Percentiles rank a stretch among this genome's conserved stretches.
phyloP scores from a whole-genome alignment of 2,888 invertebrate genomes.

The Aquatica leii region DNA sequence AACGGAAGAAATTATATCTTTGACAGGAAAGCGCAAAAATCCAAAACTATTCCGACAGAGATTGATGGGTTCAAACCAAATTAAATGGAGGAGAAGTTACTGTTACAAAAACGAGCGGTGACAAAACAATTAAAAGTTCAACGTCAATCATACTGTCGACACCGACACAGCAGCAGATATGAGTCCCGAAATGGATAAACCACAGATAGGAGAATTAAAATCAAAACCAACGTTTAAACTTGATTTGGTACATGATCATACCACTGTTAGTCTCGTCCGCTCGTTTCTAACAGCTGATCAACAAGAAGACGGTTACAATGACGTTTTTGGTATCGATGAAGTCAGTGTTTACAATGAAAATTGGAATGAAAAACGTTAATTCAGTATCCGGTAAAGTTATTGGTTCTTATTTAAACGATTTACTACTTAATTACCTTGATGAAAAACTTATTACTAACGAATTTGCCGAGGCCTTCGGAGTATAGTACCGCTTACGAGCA shows the following conservation, averaged over 20 bases:
- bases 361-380: conserved; percentile 84
- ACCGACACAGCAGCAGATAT: conserved; percentile 75
- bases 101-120: conserved; percentile 77
- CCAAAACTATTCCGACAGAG: conserved; percentile 76
- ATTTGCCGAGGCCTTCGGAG: conserved; percentile 84
- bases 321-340: conserved; percentile 93
- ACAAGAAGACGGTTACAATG: conserved; percentile 80
- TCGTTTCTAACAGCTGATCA: conserved; percentile 74
- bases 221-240: conserved; percentile 93
- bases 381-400: conserved; percentile 93
- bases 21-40: conserved; percentile 84
- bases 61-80: conserved; percentile 83
- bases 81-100: conserved; percentile 86
- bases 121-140: conserved; percentile 71
- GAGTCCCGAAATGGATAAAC: conserved; percentile 71
- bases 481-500: conserved; percentile 95
- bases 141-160: conserved; percentile 95
- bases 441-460: conserved; percentile 96
- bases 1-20: conserved; percentile 89
- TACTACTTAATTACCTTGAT: conserved; percentile 93
- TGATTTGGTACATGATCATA: conserved; percentile 79
- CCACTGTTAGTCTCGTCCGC: conserved; percentile 85
- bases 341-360: conserved; percentile 88
- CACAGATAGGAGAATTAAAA: conserved; percentile 83
- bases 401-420: conserved; percentile 94